Evolutionary conservation across 2,113 vertebrate species (phyloP), one percentile per base, ranked within the genome.

Genomic region (Microtus montanus): DNA sequence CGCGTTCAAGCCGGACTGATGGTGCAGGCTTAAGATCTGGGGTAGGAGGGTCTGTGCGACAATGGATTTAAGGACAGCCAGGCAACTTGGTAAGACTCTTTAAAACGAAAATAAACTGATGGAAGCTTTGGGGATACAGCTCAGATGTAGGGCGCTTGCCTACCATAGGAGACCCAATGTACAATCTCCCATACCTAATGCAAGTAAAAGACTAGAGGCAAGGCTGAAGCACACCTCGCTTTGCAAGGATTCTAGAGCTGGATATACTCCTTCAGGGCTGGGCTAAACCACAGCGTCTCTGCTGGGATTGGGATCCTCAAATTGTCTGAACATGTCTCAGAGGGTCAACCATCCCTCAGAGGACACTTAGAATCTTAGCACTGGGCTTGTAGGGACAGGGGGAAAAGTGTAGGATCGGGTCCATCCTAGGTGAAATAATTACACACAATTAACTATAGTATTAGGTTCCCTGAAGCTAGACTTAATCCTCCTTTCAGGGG

Each of bases 281-380:
- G 19, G 38, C 58, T 64, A 64, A 63, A 15, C 80, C 38, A 44
- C 13, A 30, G 35, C 0, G 13, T 58, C 33, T 54, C 35, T 61
- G 52, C 20, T 82, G n/a, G 26, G 66, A 89, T 79, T 74, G 83
- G 8, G 71, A 44, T 63, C 15, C 85, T 79, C 30, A 24, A 52
- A 61, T 66, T 68, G 64, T 44, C 22, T 83, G 54, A 90, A 92
- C 44, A 87, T 87, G 90, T 82, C 33, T 82, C 85, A 58, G 58
- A 58, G 58, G 26, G 74, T 73, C 75, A 89, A 44, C 41, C 33
- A 90, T 64, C 61, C 33, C 61, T 52, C 30, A 79, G 66, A 79
- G 49, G 77, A 14, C 20, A 82, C 49, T 38, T n/a, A 82, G 54
- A 61, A 24, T 82, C 54, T 82, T 82, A 38, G 54, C 54, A 61